Base-by-base conservation (phyloP, 2,888 invertebrate species). In the Brachyptera risi region DNA sequence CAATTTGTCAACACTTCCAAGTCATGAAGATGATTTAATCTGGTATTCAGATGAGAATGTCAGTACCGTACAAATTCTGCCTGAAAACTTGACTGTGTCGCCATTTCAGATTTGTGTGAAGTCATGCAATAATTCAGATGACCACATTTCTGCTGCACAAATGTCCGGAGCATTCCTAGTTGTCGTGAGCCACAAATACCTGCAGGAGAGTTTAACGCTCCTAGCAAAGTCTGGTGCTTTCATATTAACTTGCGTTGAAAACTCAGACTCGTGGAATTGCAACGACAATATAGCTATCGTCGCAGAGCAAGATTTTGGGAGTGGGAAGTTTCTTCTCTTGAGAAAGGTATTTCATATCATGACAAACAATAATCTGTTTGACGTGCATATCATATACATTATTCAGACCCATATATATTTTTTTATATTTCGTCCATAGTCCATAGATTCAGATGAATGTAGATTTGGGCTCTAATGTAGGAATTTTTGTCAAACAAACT, bases 81-180 rank as follows among this genome's bases (percentile, higher is more conserved):
- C n/a, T 38, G 13, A 38, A n/a, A 38, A 17, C 19, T 7, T 42
- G 13, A 15, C 35, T 7, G 17, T 42, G 9, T 42, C n/a, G n/a
- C n/a, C n/a, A n/a, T 42, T 42, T 19, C 17, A 42, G 42, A 19
- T 42, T 5, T 42, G 19, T 3, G 17, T 21, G 7, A n/a, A 19
- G 42, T 5, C 21, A 21, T 17, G 19, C 5, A 42, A 42, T n/a
- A n/a, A n/a, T n/a, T n/a, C n/a, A n/a, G n/a, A n/a, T n/a, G n/a
- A n/a, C n/a, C n/a, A 38, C 3, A 11, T 3, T 13, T 11, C 40
- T 11, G 13, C 40, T 3, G 4, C 40, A 3, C 40, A 38, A n/a
- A n/a, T n/a, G 50, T 13, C 31, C 24, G 17, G 19, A 9, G 26
- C 54, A 3, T 54, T 54, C 37, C 37, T 54, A 11, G 54, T 54